phyloP scores from a whole-genome alignment of 2,797 vertebrate species.

The Premnoplex brunnescens region DNA sequence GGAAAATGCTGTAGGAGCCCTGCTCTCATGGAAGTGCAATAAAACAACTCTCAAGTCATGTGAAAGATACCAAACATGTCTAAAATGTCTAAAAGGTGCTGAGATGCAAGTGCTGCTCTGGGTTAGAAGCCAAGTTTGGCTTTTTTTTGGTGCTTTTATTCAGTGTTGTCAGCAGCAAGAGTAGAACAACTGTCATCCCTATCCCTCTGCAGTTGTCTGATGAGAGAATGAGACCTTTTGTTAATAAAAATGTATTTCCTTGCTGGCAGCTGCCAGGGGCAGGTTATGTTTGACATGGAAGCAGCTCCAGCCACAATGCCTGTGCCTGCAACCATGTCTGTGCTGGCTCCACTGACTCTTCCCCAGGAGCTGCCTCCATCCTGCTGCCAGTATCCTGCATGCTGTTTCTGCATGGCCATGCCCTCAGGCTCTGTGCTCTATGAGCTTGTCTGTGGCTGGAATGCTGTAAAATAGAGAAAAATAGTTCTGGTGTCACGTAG shows the following conservation, averaged over 20 bases:
- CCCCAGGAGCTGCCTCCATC: not conserved
- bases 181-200: not conserved
- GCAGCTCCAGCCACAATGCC: not conserved
- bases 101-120: not conserved
- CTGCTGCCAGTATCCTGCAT: not conserved
- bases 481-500: fast-evolving
- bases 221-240: not conserved
- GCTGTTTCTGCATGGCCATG: fast-evolving
- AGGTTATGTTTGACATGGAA: not conserved
- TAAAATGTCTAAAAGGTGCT: not conserved
- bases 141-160: not conserved
- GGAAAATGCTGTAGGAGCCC: not conserved
- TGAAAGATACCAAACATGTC: not conserved
- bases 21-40: fast-evolving
- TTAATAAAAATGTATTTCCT: not conserved
- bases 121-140: not conserved
- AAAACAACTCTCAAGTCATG: not conserved
- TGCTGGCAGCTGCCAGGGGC: not conserved
- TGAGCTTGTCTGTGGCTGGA: not conserved
- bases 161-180: not conserved
- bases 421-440: fast-evolving
- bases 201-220: not conserved
- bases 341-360: not conserved
- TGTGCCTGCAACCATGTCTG: fast-evolving
- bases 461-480: fast-evolving